Evolutionary conservation across 35 echinoderm and acorn worm genomes (phyloP), one percentile per base, ranked within the genome.

Genomic region (Lytechinus pictus): DNA sequence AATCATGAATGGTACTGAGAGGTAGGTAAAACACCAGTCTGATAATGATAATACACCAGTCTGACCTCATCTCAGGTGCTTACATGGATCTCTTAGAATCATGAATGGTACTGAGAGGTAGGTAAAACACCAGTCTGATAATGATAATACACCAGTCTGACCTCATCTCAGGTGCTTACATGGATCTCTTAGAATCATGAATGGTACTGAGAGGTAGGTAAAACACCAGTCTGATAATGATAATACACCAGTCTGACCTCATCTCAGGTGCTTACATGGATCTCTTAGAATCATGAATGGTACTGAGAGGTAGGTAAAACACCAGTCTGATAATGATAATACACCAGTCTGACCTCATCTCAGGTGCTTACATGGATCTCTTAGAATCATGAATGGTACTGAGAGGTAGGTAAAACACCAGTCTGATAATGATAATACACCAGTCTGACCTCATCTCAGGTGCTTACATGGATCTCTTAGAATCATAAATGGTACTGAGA

Each of bases 181-280:
- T 60, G 57, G 16, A 60, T 12, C 57, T 16, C 16, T 60, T 10
- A 60, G 57, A 60, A 16, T 60, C 57, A 60, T 60, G 57, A 3
- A 60, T 60, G 57, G 16, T 60, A 60, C 57, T 60, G 57, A 16
- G 10, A 60, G 5, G 8, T 60, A 60, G 57, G 16, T 60, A 60
- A 9, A 16, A 60, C 57, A 79, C 66, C 16, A 79, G 52, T 87
- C 60, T 90, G 95, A 97, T 61, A 53, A 21, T 61, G 10, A n/a
- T n/a, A n/a, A 96, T 97, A 86, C 6, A 97, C 79, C 58, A 93
- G 52, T 87, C 61, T 91, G 95, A 97, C 72, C 87, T 97, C 44
- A 88, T 97, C 27, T 61, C 66, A n/a, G 91, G 96, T 5, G 96
- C 96, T 9, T 97, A 97, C 95, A 97, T 97, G 96, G 96, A 97